Base-by-base conservation (phyloP, 2,888 invertebrate species). In the Sthenelais limicola region DNA sequence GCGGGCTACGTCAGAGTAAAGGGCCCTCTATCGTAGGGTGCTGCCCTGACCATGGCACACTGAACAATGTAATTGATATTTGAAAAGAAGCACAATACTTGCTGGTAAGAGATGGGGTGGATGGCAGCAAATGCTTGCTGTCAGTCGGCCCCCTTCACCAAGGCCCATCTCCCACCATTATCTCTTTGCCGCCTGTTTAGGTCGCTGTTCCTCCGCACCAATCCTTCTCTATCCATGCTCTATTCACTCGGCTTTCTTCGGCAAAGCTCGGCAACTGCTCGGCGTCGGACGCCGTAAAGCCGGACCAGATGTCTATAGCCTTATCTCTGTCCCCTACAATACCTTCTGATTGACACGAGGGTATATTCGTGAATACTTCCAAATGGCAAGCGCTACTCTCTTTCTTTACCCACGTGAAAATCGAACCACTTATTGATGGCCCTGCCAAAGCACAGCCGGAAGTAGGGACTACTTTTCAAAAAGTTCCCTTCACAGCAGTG, bases 31-130 rank as follows among this genome's bases (percentile, higher is more conserved):
- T 9, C 43, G n/a, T 43, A 43, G 18, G 43, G 43, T 43, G 43
- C 43, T n/a, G n/a, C n/a, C 30, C 21, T 2, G 30, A 33, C 30
- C 28, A 49, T 49, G 56, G 56, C 28, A 24, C 32, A 21, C 56
- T 56, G 56, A 56, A 56, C 56, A 56, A 56, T 56, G 56, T 56
- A 56, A 56, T 56, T 56, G 56, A 56, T 56, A 56, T 56, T 56
- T 56, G n/a, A 56, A 24, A 15, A 52, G 9, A 30, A 12, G 28
- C 28, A 52, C 52, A 52, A 52, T 52, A 30, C 52, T 18, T 33
- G 32, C 56, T 56, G 56, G 56, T 56, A 21, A 32, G 32, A 15
- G 30, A 7, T 5, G 32, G 56, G n/a, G 21, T 24, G 18, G 33
- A 21, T 43, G 12, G 38, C 26, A 35, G 24, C n/a, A n/a, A n/a